A percentile compares a stretch with the other conserved stretches of the same genome.
Evolutionary conservation across 1,140 invertebrate species (phyloP).

Genomic region (Calliphora vicina): DNA sequence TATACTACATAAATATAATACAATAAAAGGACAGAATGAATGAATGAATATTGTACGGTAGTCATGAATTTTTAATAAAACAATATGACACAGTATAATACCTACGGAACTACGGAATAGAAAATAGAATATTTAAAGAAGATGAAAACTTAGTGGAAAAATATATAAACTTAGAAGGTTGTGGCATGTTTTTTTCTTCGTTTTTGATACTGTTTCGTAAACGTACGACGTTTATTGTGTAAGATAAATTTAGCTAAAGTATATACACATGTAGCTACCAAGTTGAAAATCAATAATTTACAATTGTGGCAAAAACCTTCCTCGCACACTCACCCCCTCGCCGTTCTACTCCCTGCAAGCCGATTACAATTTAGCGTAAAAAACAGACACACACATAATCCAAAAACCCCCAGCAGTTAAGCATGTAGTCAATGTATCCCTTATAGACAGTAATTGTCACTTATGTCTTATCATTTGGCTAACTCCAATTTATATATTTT

Average conservation of each 20-base stretch:
- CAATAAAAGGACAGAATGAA: not conserved
- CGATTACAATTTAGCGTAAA: not conserved
- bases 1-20: too few relatives aligned
- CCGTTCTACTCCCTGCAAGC: not conserved
- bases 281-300: constrained; percentile 30
- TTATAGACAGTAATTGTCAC: too few relatives aligned
- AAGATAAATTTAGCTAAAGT: constrained; percentile 13
- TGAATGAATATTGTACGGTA: not conserved
- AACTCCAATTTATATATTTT: too few relatives aligned
- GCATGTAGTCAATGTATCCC: too few relatives aligned
- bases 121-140: not conserved
- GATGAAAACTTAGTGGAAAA: not conserved
- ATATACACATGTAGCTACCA: not conserved
- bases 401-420: too few relatives aligned
- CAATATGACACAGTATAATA: not conserved
- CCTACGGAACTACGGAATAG: not conserved
- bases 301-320: constrained; percentile 24
- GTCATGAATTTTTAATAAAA: constrained; percentile 3
- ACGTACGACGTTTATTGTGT: not conserved
- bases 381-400: not conserved
- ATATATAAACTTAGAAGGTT: not conserved
- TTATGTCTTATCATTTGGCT: too few relatives aligned
- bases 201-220: not conserved
- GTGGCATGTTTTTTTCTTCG: not conserved
- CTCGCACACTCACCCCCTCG: not conserved